Evolutionary conservation across 2,113 vertebrate genomes (phyloP).

Genomic region (Phainopepla nitens): DNA sequence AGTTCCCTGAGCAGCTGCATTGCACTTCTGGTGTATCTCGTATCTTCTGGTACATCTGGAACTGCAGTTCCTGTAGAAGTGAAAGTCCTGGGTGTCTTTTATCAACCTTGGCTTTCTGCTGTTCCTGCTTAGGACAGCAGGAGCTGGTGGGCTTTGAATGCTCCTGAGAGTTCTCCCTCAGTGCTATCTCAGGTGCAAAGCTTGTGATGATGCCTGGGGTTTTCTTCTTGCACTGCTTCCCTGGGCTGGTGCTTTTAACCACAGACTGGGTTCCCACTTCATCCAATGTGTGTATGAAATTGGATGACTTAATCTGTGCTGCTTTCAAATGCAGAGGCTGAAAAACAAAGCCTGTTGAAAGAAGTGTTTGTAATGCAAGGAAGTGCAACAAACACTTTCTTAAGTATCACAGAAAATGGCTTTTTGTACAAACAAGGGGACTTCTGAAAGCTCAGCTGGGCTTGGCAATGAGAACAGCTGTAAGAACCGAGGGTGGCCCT

Average conservation of each 20-base stretch:
- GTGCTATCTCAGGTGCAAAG: neutral
- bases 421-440: neutral
- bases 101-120: neutral
- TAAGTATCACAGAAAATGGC: neutral
- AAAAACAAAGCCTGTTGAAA: neutral
- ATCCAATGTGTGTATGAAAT: neutral
- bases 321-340: neutral
- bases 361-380: neutral
- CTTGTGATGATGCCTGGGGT: neutral
- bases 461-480: neutral
- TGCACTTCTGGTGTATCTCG: fast-evolving
- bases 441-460: neutral
- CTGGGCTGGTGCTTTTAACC: neutral
- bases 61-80: neutral
- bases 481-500: fast-evolving
- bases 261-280: neutral
- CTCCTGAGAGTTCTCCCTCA: neutral
- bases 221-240: neutral
- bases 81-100: neutral
- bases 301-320: neutral
- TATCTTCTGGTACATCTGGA: neutral
- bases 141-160: neutral
- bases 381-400: neutral
- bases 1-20: neutral
- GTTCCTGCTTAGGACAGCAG: neutral